Evolutionary conservation across 2,888 invertebrate species (phyloP), one percentile per base, ranked within the genome.

Genomic region (Lithophane leautieri): DNA sequence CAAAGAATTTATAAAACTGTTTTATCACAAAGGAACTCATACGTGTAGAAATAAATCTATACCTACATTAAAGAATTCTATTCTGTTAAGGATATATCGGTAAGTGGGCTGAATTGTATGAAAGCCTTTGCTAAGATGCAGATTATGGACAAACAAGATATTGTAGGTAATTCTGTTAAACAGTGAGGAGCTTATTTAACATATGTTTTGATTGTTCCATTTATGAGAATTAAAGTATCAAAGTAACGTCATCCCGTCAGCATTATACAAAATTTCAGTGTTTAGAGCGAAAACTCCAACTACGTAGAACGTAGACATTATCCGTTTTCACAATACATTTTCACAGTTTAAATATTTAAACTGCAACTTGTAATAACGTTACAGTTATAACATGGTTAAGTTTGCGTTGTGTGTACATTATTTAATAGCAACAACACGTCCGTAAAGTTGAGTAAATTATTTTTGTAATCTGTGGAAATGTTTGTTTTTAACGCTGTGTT

Each of bases 281-380:
- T 40, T 60, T 56, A 9, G n/a, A 28, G 19, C 52, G 19, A 34
- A 14, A 52, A 65, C 19, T 25, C 22, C 7, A 50, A 42, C 54
- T 12, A 34, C 34, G 50, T 34, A 12, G 14, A 34, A 22, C 12
- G 40, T 34, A 34, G 0, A 54, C 22, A 50, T 66, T 65, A 34
- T 56, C 25, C 28, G 47, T 54, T 50, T 54, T 50, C 65, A 70
- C 66, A 56, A 47, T 50, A 44, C n/a, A 52, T 81, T 50, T 73
- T 56, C 56, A 16, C 22, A 28, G 34, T 14, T 76, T 68, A 58
- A 74, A 68, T 79, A 82, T 68, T 81, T 19, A 61, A 54, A 1
- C 25, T 44, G 42, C 7, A 65, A 69, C 16, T 65, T 60, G 25
- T 54, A 54, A 69, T 54, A 52, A 44, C 11, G 4, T 65, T 40